phyloP scores from a whole-genome alignment of 2,797 vertebrate species.

The Anabacerthia variegaticeps region DNA sequence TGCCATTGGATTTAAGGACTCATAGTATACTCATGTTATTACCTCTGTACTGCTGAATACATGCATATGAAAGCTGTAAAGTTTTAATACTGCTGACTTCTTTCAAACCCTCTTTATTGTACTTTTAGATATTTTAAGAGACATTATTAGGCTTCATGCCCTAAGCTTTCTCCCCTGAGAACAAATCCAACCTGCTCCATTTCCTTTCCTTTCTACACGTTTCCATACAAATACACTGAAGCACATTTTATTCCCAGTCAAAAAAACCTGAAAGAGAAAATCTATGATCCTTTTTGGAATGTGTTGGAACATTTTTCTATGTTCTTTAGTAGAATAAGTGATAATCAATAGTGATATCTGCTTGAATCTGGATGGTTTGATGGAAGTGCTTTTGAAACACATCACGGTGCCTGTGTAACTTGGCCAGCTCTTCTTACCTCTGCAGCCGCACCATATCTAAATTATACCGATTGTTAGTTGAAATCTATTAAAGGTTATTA shows the following conservation, averaged over 20 bases:
- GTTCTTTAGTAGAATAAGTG: constrained; percentile 67
- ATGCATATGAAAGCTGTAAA: not conserved
- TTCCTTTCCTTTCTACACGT: not conserved
- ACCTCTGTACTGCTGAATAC: not conserved
- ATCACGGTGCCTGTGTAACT: constrained; percentile 60
- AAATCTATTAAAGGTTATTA: constrained; percentile 72
- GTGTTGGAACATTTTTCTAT: constrained; percentile 49
- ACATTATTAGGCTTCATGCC: not conserved
- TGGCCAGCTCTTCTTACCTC: constrained; percentile 69
- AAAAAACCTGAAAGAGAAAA: constrained; percentile 38
- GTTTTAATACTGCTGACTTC: not conserved
- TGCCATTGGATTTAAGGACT: not conserved
- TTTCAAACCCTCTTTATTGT: not conserved
- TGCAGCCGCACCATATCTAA: constrained; percentile 60
- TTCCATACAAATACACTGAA: not conserved
- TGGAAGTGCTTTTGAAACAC: constrained; percentile 70
- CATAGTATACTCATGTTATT: accelerated
- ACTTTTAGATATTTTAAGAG: not conserved
- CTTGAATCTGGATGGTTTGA: constrained; percentile 53
- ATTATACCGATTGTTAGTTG: constrained; percentile 59
- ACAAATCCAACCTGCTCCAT: not conserved
- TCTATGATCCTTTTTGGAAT: constrained; percentile 6
- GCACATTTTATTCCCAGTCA: not conserved
- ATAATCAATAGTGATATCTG: constrained; percentile 75
- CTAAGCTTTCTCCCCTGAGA: not conserved